phyloP scores from a whole-genome alignment of 2,888 invertebrate species.

The Eilema depressum region DNA sequence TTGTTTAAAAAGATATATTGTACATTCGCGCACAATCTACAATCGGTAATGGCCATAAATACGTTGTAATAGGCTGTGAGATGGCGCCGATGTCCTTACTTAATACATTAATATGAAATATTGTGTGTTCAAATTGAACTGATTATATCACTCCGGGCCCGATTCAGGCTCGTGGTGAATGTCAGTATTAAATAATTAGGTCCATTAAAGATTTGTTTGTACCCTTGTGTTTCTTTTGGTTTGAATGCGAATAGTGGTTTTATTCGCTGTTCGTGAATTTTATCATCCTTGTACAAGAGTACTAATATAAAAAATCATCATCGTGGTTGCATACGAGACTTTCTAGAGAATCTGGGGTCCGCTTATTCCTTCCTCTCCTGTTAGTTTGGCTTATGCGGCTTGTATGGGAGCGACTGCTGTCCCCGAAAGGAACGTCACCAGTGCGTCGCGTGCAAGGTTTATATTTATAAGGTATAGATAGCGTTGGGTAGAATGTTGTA shows the following conservation, averaged over 20 bases:
- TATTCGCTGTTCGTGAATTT: not conserved
- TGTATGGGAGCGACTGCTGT: too few relatives aligned
- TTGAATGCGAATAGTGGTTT: not conserved
- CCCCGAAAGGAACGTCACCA: too few relatives aligned
- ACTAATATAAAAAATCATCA: not conserved
- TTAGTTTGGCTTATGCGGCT: too few relatives aligned
- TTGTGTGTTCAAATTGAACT: constrained; percentile 47
- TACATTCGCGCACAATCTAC: constrained; percentile 54
- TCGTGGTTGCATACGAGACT: not conserved
- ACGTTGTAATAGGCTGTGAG: constrained; percentile 44
- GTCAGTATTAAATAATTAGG: constrained; percentile 34
- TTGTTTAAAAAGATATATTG: constrained; percentile 54
- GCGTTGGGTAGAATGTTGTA: too few relatives aligned
- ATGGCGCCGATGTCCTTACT: constrained; percentile 57
- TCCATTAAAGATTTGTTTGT: constrained; percentile 28
- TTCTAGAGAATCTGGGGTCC: too few relatives aligned
- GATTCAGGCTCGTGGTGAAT: constrained; percentile 30
- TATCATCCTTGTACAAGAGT: not conserved
- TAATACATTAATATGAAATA: constrained; percentile 57
- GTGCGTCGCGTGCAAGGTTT: too few relatives aligned
- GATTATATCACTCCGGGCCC: constrained; percentile 43
- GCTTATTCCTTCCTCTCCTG: too few relatives aligned
- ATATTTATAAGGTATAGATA: too few relatives aligned
- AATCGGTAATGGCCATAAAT: constrained; percentile 54
- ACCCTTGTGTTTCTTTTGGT: constrained; percentile 21